Evolutionary conservation across 2,113 vertebrate genomes (phyloP).

Genomic region (Sinocyclocheilus maitianheensis): DNA sequence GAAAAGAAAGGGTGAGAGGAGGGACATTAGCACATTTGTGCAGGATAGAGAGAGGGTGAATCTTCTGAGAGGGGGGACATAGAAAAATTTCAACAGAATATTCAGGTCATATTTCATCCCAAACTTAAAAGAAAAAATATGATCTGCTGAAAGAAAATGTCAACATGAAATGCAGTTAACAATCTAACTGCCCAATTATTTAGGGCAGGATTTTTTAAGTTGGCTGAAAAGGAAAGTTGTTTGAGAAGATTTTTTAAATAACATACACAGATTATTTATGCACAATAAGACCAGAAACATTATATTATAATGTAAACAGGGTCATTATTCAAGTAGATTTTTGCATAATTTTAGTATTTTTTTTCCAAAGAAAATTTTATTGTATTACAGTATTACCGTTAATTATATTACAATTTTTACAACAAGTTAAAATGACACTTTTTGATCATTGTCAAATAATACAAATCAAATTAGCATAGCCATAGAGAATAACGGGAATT

Average conservation of each 20-base stretch:
- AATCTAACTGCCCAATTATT: not conserved
- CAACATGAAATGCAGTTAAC: not conserved
- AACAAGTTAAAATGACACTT: no score
- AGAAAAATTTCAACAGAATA: not conserved
- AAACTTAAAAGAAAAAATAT: not conserved
- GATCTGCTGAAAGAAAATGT: not conserved
- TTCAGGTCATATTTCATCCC: not conserved
- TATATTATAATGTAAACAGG: not conserved
- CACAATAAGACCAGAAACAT: not conserved
- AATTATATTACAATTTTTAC: no score
- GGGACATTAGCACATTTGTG: not conserved
- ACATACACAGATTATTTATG: not conserved
- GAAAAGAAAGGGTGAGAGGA: not conserved
- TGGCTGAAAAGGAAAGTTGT: not conserved
- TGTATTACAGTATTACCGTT: no score
- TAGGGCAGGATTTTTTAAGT: not conserved
- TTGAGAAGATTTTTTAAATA: not conserved
- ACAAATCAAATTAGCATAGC: no score
- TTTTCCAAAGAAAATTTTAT: no score
- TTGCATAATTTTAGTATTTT: not conserved
- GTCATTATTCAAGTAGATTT: not conserved
- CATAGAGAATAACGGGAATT: no score
- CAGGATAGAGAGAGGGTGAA: not conserved
- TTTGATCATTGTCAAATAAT: no score
- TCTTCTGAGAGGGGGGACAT: not conserved